These are phyloP conservation scores for Parazoanthus atlanticus DNA, from an alignment of 92 coral and sea anemone species.

Conservation along the genomic window DNA sequence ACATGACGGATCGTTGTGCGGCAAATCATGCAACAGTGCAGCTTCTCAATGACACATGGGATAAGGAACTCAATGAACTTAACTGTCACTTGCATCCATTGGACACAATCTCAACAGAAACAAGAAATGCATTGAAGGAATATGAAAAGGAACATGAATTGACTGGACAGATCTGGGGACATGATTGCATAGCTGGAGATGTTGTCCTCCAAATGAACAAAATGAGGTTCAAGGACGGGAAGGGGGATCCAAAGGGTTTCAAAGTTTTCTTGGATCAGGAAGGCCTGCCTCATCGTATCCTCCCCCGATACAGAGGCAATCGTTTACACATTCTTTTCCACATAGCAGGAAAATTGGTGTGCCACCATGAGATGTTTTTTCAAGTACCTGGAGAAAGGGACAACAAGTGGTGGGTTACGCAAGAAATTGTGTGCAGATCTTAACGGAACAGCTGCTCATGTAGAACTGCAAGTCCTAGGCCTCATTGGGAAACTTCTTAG, in stretches of 20 bases:
- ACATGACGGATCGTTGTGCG: constrained; percentile 31
- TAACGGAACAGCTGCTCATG: background rate
- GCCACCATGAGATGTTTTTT: background rate
- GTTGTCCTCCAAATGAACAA: background rate
- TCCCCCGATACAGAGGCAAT: background rate
- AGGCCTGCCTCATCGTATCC: constrained; percentile 14
- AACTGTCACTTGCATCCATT: background rate
- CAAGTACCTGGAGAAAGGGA: constrained; percentile 10
- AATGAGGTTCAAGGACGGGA: constrained; percentile 16
- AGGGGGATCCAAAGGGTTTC: constrained; percentile 30
- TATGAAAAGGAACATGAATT: background rate
- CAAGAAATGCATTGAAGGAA: background rate
- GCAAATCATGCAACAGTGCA: constrained; percentile 23
- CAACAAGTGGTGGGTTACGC: constrained; percentile 9
- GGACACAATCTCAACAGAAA: constrained; percentile 1
- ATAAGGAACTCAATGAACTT: background rate
- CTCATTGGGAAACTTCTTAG: constrained; percentile 3
- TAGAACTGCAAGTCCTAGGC: constrained; percentile 22
- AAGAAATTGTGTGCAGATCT: constrained; percentile 3
- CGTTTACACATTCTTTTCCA: background rate
- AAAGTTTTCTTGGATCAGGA: constrained; percentile 8
- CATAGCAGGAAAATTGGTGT: constrained; percentile 20
- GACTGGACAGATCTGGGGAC: background rate
- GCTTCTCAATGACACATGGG: constrained; percentile 5
- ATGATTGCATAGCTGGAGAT: constrained; percentile 19